Conservation (phyloP, 1,140 invertebrate species). For the Hermetia illucens region DNA sequence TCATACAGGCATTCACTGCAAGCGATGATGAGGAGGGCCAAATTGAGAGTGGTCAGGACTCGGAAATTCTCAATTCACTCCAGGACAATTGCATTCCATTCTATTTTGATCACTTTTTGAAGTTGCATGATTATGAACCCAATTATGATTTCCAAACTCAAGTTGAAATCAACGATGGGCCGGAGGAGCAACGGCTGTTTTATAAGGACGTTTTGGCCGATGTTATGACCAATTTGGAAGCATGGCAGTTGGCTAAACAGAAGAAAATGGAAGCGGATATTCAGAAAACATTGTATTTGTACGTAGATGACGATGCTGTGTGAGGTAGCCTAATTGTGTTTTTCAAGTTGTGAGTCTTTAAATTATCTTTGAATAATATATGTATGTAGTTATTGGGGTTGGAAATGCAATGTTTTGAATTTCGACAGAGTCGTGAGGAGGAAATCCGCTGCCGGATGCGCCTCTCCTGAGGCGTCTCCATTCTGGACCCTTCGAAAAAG, state of each 20-base stretch:
- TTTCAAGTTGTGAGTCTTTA: too few species aligned
- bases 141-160: slow-evolving; percentile 28
- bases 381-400: too few species aligned
- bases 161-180: slow-evolving; percentile 20
- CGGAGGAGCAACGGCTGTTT: slow-evolving; percentile 15
- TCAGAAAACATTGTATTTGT: too few species aligned
- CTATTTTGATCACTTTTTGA: slow-evolving; percentile 28
- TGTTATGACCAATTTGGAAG: slow-evolving; percentile 14
- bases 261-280: slow-evolving; percentile 26
- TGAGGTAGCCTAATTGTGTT: too few species aligned
- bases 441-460: too few species aligned
- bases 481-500: too few species aligned
- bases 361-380: too few species aligned
- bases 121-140: slow-evolving; percentile 24
- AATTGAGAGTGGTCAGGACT: slow-evolving; percentile 10
- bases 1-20: slow-evolving; percentile 18
- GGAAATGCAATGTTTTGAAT: too few species aligned
- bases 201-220: slow-evolving; percentile 18
- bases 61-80: slow-evolving; percentile 15
- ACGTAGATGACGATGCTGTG: too few species aligned
- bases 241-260: slow-evolving; percentile 14
- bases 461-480: too few species aligned
- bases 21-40: slow-evolving; percentile 5
- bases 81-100: slow-evolving; percentile 27
- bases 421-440: too few species aligned